Base-by-base conservation (phyloP, 2,797 vertebrate genomes). In the Sebastes vulpes region DNA sequence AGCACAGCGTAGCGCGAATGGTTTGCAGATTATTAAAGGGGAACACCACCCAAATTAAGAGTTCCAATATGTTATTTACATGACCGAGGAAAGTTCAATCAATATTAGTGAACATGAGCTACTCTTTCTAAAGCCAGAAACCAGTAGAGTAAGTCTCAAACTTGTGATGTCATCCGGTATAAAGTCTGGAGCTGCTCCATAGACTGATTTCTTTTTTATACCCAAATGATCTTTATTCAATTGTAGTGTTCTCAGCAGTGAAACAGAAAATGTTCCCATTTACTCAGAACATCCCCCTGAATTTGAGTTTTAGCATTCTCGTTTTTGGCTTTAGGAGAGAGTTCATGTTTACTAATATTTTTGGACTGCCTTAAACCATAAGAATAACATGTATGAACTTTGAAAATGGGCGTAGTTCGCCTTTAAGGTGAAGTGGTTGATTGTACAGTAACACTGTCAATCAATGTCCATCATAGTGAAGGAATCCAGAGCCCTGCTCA, bases 151-250 rank as follows among this genome's bases (percentile, higher is more conserved):
- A 42, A 42, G 38, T 42, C 38, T 42, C 5, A 42, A 42, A 42
- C 0, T 42, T 42, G 38, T 42, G 14, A 42, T 42, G 38, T 42
- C 3, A 42, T 42, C 0, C 0, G 1, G 38, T 42, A 42, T 0
- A 42, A 42, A 54, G 11, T 6, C 23, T 56, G 23, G 23, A 56
- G 0, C 53, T 54, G 11, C 52, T 54, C 21, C 23, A 25, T 9
- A 56, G 57, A 58, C 57, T 3, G 26, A 29, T 28, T 28, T 29
- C 14, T 10, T 12, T 28, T 57, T 57, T 29, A 18, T 7, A 28
- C 0, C 16, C 25, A 28, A 57, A 28, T 28, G 0, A n/a, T 26
- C 28, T 57, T 28, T 57, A 28, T 56, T 57, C 14, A 28, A 57
- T 57, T 29, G 0, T 26, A 42, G 38, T 42, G 38, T 42, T 16